Percentiles rank a stretch among this genome's conserved stretches.
Conservation (phyloP, 1,140 invertebrate species). For the Macrostomum lignano region DNA sequence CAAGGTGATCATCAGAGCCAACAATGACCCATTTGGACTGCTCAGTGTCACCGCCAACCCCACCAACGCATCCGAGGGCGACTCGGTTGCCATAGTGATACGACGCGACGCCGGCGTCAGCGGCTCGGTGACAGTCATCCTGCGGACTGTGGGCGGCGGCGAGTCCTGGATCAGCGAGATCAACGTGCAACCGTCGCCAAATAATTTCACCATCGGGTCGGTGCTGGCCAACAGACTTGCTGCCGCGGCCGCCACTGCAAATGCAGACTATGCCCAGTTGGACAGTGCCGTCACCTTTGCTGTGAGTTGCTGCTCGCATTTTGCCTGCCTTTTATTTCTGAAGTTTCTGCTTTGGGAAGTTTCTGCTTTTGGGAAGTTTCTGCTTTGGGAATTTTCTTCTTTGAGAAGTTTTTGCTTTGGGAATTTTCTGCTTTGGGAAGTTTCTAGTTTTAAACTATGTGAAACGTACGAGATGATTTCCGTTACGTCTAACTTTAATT, state of each 20-base stretch:
- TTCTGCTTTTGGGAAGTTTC: no score
- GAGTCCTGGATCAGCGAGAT: conserved; percentile 16
- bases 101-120: conserved; percentile 11
- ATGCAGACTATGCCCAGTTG: conserved; percentile 14
- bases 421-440: no score
- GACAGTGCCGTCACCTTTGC: conserved; percentile 12
- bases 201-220: conserved; percentile 15
- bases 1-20: conserved; percentile 14
- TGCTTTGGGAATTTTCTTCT: no score
- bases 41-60: conserved; percentile 10
- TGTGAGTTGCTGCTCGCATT: conserved; percentile 10
- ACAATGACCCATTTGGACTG: conserved; percentile 19
- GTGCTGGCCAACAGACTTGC: conserved; percentile 12
- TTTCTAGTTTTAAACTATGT: no score
- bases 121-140: conserved; percentile 13
- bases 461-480: no score
- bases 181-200: conserved; percentile 8
- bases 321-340: no score
- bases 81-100: conserved; percentile 8
- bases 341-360: no score
- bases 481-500: no score
- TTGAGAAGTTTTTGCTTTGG: no score
- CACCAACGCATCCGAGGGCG: conserved; percentile 9
- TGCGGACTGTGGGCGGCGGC: conserved; percentile 18
- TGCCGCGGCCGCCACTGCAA: conserved; percentile 10